Evolutionary conservation across 2,113 vertebrate genomes (phyloP), one percentile per base, ranked within the genome.

Genomic region (Phrynocephalus versicolor): DNA sequence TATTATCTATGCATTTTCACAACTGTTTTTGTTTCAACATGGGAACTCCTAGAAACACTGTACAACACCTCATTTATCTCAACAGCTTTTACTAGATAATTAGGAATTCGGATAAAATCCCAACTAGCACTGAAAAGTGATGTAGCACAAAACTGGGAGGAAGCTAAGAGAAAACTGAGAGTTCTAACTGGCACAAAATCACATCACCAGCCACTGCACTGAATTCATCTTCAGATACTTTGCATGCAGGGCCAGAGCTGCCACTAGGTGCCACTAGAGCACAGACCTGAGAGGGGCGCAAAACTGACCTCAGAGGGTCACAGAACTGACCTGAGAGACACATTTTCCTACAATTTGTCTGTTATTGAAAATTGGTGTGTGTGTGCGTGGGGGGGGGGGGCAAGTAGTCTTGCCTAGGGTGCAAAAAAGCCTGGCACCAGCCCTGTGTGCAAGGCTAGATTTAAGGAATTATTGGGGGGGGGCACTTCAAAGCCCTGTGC

Each of bases 401-500:
- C n/a, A n/a, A n/a, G n/a, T n/a, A n/a, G n/a, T n/a, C n/a, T n/a
- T n/a, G n/a, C n/a, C n/a, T n/a, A n/a, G n/a, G n/a, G n/a, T n/a
- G n/a, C n/a, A n/a, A n/a, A n/a, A n/a, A n/a, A n/a, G n/a, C n/a
- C n/a, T n/a, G n/a, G n/a, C n/a, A n/a, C n/a, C n/a, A n/a, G n/a
- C n/a, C n/a, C n/a, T n/a, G n/a, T n/a, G n/a, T n/a, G n/a, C n/a
- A n/a, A n/a, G n/a, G n/a, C n/a, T n/a, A 69, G 39, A 33, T 25
- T 51, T 51, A 45, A 84, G 75, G 62, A 67, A 81, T 82, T 64
- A 65, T 65, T n/a, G n/a, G n/a, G n/a, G n/a, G n/a, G n/a, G n/a
- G n/a, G 51, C 23, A 25, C 7, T 67, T 27, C 57, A 62, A 75
- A 41, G 12, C 12, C 71, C 84, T 74, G 81, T 30, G 55, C 85